Conservation (phyloP, 2,888 invertebrate genomes). For the Osmoderma eremita region DNA sequence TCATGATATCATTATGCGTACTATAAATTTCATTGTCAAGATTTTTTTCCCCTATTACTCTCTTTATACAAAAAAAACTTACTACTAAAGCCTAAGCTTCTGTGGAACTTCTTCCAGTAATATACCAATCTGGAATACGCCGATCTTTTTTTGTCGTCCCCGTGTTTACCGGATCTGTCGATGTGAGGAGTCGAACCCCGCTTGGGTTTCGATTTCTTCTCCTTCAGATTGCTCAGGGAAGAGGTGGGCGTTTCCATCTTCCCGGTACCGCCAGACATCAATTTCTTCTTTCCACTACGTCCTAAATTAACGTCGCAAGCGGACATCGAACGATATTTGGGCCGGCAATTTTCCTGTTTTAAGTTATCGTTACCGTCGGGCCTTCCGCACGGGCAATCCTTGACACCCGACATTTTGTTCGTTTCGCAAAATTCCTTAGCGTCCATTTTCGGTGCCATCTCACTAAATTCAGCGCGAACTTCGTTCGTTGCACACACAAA, state of each 20-base stretch:
- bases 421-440: slow-evolving; percentile 24
- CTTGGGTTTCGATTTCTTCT: slow-evolving; percentile 44
- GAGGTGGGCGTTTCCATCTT: slow-evolving; percentile 41
- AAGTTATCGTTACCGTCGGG: background rate
- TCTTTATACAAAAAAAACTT: slow-evolving; percentile 45
- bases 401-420: slow-evolving; percentile 8
- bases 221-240: slow-evolving; percentile 37
- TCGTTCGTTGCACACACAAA: background rate
- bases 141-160: slow-evolving; percentile 44
- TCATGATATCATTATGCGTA: no score
- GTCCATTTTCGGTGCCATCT: slow-evolving; percentile 38
- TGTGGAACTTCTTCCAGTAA: slow-evolving; percentile 56
- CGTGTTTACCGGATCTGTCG: slow-evolving; percentile 40
- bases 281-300: slow-evolving; percentile 13
- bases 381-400: slow-evolving; percentile 16
- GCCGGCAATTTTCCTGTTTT: slow-evolving; percentile 44
- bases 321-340: slow-evolving; percentile 55
- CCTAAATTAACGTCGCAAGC: slow-evolving; percentile 52
- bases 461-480: slow-evolving; percentile 3
- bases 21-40: no score
- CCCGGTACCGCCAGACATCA: background rate
- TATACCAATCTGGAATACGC: slow-evolving; percentile 52
- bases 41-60: no score
- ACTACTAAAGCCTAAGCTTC: slow-evolving; percentile 47
- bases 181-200: slow-evolving; percentile 42